Percentiles rank a stretch among this genome's conserved stretches.
phyloP scores from a whole-genome alignment of 2,888 invertebrate genomes.

The Volucella inflata region DNA sequence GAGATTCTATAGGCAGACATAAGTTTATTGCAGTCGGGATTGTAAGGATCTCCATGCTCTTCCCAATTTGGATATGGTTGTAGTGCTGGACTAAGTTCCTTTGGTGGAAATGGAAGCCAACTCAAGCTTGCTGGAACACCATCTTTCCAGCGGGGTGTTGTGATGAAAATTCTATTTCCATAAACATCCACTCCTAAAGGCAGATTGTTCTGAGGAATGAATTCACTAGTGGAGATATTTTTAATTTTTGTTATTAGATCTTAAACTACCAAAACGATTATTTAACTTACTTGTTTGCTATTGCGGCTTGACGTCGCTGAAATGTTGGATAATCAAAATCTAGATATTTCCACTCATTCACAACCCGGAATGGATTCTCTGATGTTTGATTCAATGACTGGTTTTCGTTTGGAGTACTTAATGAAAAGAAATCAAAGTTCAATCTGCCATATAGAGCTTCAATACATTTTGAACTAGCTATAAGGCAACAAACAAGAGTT shows the following conservation, averaged over 20 bases:
- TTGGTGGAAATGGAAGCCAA: conserved; percentile 86
- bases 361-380: conserved; percentile 81
- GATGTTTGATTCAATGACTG: background rate
- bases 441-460: background rate
- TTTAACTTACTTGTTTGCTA: conserved; percentile 85
- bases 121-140: conserved; percentile 91
- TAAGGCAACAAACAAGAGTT: background rate
- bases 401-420: background rate
- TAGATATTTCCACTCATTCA: conserved; percentile 90
- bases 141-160: conserved; percentile 90
- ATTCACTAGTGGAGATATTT: conserved; percentile 84
- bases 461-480: background rate
- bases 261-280: background rate
- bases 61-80: conserved; percentile 91
- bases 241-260: background rate
- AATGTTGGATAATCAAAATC: conserved; percentile 89
- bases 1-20: conserved; percentile 91
- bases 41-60: conserved; percentile 81
- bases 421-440: conserved; percentile 2
- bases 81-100: conserved; percentile 86
- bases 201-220: conserved; percentile 89
- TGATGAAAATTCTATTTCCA: conserved; percentile 88
- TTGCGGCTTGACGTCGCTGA: conserved; percentile 86
- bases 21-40: conserved; percentile 87
- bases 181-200: conserved; percentile 90